These are phyloP conservation scores for Heliocidaris tuberculata DNA, from an alignment of 35 echinoderm and acorn worm genomes.

Conservation along the genomic window DNA sequence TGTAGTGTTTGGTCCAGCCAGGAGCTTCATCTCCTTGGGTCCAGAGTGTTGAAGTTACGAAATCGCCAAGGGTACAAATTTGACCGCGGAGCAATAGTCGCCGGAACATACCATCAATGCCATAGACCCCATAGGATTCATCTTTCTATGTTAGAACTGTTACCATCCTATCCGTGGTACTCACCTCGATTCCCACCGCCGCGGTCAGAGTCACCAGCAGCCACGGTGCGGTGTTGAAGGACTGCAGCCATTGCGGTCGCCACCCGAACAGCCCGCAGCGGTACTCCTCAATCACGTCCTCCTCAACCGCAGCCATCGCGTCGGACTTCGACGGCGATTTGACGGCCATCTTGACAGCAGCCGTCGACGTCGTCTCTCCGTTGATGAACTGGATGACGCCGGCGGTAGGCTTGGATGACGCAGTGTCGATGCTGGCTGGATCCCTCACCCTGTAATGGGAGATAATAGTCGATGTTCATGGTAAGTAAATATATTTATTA, in stretches of 20 bases:
- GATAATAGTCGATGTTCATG: background rate
- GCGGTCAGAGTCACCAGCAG: background rate
- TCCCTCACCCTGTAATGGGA: background rate
- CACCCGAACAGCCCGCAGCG: background rate
- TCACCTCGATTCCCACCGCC: conserved; percentile 23
- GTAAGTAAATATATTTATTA: background rate
- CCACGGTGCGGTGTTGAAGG: conserved; percentile 44
- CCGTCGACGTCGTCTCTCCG: background rate
- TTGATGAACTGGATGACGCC: conserved; percentile 29
- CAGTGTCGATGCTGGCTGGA: background rate
- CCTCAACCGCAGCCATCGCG: conserved; percentile 5
- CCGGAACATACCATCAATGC: no score
- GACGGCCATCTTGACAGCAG: background rate
- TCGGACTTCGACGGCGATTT: conserved; percentile 27
- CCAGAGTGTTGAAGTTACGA: no score
- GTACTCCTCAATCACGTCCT: background rate
- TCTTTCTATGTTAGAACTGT: no score
- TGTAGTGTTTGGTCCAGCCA: no score
- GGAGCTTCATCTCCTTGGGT: no score
- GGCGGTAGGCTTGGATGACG: background rate
- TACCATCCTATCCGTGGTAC: no score
- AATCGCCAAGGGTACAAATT: no score
- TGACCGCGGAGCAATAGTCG: no score
- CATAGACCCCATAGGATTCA: no score
- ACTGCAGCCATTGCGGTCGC: conserved; percentile 44